Evolutionary conservation across 2,113 vertebrate genomes (phyloP), one percentile per base, ranked within the genome.

Genomic region (Seriola dumerili): DNA sequence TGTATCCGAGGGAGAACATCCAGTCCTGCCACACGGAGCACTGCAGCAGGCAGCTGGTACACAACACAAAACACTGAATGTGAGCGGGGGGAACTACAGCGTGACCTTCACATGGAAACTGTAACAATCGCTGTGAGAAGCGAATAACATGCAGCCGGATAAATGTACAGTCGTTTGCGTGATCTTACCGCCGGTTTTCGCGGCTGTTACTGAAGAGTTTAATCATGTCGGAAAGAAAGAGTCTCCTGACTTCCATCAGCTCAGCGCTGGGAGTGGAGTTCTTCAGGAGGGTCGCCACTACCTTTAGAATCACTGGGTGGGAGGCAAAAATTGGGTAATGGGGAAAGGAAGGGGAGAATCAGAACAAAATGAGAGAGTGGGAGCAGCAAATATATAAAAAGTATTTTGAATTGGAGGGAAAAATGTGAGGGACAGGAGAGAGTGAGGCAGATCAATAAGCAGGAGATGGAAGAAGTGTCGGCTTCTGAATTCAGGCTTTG

Each of bases 1-100:
- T 99, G 88, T 99, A 99, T 78, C 98, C 98, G 73, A 99, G 96
- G 76, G 98, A 99, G 94, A 99, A 99, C 98, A 99, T 99, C 98
- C 98, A 99, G 88, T 99, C 98, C 94, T 99, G 98, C 98, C 98
- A 99, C 82, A 99, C 98, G 10, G 98, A 99, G 95, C 98, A 99
- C 96, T 99, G 98, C 91, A 99, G 94, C 91, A 99, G 96, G 91
- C 98, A 99, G 89, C 98, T 99, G 90, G 58, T 61, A 82, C 16
- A 83, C 2, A 76, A 77, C 79, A 78, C 40, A 64, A 29, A 55
- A 61, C 34, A 66, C 8, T 13, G 11, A 0, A 64, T 13, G 65
- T 54, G 65, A 85, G 59, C 10, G 40, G 6, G 4, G 8, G 14
- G 29, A 19, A 19, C n/a, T 0, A 1, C 19, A 54, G 58, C 7